A percentile compares a stretch with the other conserved stretches of the same genome.
Evolutionary conservation across 2,888 invertebrate species (phyloP).

Genomic region (Megaustenia siamemsis): DNA sequence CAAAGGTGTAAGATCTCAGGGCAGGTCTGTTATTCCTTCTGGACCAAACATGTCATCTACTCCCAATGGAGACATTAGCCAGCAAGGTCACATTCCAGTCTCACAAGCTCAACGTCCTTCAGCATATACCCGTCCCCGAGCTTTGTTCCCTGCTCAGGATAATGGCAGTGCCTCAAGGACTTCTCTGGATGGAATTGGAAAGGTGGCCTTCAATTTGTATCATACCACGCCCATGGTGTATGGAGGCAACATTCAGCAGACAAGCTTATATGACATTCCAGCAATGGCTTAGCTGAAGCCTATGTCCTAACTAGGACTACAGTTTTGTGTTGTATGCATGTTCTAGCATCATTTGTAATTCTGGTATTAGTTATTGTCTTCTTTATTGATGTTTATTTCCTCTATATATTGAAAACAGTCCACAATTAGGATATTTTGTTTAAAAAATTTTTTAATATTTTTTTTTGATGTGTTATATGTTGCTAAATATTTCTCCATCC

Average conservation of each 20-base stretch:
- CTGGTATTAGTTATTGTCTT: not conserved
- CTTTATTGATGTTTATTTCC: not conserved
- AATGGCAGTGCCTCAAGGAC: constrained; percentile 2
- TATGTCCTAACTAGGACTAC: not conserved
- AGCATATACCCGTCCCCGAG: constrained; percentile 44
- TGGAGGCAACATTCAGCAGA: constrained; percentile 21
- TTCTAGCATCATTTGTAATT: constrained; percentile 5
- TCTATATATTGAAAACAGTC: too few relatives aligned
- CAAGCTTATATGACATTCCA: constrained; percentile 50
- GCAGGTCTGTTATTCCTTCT: not conserved
- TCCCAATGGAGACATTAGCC: constrained; percentile 20
- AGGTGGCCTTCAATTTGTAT: constrained; percentile 34
- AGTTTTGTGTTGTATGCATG: constrained; percentile 30
- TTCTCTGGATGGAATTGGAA: constrained; percentile 37
- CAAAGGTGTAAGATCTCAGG: constrained; percentile 34
- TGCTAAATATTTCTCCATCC: too few relatives aligned
- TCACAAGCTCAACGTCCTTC: constrained; percentile 29
- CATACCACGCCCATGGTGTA: constrained; percentile 25
- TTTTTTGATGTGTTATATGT: too few relatives aligned
- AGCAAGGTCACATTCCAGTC: constrained; percentile 42
- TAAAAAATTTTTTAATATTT: too few relatives aligned
- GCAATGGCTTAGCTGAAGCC: constrained; percentile 39
- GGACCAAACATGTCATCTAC: constrained; percentile 31
- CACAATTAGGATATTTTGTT: too few relatives aligned
- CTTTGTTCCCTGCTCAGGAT: constrained; percentile 42